These are phyloP conservation scores for Yoshiicerus persimilis DNA, from an alignment of 1,140 invertebrate genomes.

Conservation along the genomic window DNA sequence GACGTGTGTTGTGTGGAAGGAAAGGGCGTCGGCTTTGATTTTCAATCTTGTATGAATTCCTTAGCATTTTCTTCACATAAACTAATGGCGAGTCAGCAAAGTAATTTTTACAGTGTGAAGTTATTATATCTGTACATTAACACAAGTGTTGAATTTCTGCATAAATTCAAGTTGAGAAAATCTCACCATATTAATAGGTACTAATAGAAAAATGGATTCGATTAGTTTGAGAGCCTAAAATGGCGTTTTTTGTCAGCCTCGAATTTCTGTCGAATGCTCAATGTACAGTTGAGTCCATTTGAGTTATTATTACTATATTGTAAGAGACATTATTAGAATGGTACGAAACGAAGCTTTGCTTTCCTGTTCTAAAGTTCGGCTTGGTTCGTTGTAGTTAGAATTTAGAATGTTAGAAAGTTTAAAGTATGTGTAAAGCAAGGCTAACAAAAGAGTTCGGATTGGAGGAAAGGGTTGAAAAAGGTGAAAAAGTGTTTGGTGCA, in stretches of 20 bases:
- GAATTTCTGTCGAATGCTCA: background rate
- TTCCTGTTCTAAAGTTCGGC: background rate
- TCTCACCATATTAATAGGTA: background rate
- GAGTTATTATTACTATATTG: too few species aligned
- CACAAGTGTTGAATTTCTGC: background rate
- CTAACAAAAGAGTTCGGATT: constrained; percentile 11
- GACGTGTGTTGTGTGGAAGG: too few species aligned
- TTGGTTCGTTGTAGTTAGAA: background rate
- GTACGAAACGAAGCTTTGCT: background rate
- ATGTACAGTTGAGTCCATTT: background rate
- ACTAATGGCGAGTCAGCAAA: too few species aligned
- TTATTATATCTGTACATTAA: background rate
- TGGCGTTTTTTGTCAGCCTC: background rate
- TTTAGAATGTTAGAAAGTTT: background rate
- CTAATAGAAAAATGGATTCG: background rate
- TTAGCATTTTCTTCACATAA: background rate
- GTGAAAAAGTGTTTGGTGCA: constrained; percentile 26
- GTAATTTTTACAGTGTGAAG: background rate
- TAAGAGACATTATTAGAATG: background rate
- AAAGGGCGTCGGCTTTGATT: constrained; percentile 5
- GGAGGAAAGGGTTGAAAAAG: constrained; percentile 28
- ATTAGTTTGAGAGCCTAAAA: background rate
- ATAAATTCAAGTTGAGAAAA: background rate
- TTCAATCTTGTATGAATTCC: background rate
- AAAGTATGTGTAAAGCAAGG: background rate